Conservation (phyloP, 2,888 invertebrate genomes). For the Microdon myrmicae region DNA sequence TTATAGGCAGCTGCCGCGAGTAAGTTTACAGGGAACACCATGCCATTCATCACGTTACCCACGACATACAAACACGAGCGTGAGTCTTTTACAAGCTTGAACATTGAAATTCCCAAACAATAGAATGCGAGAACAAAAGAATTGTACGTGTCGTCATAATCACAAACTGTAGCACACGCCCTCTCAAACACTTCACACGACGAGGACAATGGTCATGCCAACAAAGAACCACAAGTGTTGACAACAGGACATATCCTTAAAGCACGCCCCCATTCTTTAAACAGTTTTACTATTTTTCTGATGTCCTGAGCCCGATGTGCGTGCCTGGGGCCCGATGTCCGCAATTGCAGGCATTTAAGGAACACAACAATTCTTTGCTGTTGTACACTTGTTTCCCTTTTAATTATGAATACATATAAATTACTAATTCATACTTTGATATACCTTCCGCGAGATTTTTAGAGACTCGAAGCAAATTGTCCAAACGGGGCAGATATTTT, state of each 20-base stretch:
- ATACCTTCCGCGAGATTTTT: too few relatives aligned
- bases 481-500: too few relatives aligned
- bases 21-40: conserved; percentile 13
- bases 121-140: neutral
- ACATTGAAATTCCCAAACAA: conserved; percentile 4
- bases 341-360: too few relatives aligned
- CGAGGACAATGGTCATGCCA: conserved; percentile 29
- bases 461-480: too few relatives aligned
- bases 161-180: conserved; percentile 16
- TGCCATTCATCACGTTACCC: conserved; percentile 10
- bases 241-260: conserved; percentile 3
- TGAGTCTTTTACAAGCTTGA: conserved; percentile 7
- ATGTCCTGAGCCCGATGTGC: too few relatives aligned
- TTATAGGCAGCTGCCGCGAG: conserved; percentile 10
- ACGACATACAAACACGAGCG: conserved; percentile 6
- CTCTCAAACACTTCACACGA: conserved; percentile 24
- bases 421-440: too few relatives aligned
- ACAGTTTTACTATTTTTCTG: neutral
- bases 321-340: too few relatives aligned
- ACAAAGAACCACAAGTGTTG: conserved; percentile 20
- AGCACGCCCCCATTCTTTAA: conserved; percentile 8
- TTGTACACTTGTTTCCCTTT: too few relatives aligned
- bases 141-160: conserved; percentile 12
- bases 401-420: too few relatives aligned
- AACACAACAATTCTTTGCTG: too few relatives aligned